Conservation (phyloP, 2,113 vertebrate genomes). For the Nothoprocta pentlandii region DNA sequence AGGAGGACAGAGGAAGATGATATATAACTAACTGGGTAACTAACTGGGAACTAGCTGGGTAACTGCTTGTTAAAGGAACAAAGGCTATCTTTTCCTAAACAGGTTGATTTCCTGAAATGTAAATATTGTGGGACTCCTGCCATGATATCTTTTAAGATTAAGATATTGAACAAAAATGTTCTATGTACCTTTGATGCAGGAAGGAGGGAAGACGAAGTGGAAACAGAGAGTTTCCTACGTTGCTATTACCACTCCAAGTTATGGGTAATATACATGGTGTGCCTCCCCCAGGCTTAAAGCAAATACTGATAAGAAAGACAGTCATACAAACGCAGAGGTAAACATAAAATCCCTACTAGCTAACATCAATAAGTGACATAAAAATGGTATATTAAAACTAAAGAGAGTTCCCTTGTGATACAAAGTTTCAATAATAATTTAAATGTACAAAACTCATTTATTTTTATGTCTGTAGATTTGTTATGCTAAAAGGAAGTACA, state of each 20-base stretch:
- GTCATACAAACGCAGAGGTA: neutral
- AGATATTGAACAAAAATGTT: neutral
- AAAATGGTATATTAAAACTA: neutral
- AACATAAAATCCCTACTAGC: neutral
- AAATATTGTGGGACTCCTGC: neutral
- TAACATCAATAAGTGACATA: neutral
- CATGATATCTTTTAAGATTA: neutral
- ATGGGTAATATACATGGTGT: neutral
- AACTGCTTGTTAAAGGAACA: neutral
- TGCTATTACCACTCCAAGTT: neutral
- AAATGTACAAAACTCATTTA: neutral
- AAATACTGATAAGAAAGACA: neutral
- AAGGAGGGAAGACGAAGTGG: neutral
- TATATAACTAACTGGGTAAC: neutral
- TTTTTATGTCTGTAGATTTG: slow-evolving; percentile 1
- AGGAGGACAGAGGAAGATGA: too few relatives aligned
- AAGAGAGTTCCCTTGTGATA: neutral
- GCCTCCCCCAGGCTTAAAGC: neutral
- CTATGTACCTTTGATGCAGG: neutral
- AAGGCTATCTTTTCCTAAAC: neutral
- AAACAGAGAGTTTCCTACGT: neutral
- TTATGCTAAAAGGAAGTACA: neutral
- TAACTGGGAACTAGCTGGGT: neutral
- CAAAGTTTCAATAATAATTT: slow-evolving; percentile 1
- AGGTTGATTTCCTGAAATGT: neutral